Evolutionary conservation across 2,888 invertebrate genomes (phyloP).

Genomic region (Stenurella melanura): DNA sequence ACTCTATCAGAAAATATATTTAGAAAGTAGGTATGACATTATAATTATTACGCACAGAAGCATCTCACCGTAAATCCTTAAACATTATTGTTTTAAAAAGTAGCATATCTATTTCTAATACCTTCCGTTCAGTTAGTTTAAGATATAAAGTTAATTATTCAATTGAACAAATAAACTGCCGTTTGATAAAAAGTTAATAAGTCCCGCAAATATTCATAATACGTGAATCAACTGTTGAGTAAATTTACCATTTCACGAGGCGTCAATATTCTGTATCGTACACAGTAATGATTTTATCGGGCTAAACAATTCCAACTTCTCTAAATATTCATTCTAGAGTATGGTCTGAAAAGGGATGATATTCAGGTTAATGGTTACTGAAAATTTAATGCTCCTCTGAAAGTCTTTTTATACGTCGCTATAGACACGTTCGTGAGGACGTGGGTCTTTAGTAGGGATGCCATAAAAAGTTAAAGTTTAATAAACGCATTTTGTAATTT

Average conservation of each 20-base stretch:
- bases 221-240: too few relatives aligned
- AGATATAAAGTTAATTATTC: too few relatives aligned
- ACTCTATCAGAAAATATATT: slow-evolving; percentile 14
- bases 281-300: not conserved
- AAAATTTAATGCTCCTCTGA: slow-evolving; percentile 32
- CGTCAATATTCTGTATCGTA: not conserved
- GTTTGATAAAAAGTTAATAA: too few relatives aligned
- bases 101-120: not conserved
- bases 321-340: slow-evolving; percentile 5
- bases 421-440: not conserved
- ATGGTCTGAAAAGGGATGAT: slow-evolving; percentile 28
- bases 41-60: slow-evolving; percentile 9
- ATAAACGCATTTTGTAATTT: not conserved
- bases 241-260: not conserved
- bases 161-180: too few relatives aligned
- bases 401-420: slow-evolving; percentile 15
- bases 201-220: too few relatives aligned
- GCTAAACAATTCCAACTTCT: not conserved
- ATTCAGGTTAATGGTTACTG: slow-evolving; percentile 39
- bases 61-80: slow-evolving; percentile 10
- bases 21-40: slow-evolving; percentile 25
- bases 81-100: not conserved
- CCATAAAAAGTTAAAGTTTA: not conserved
- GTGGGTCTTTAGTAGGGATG: not conserved
- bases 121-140: too few relatives aligned